Conservation (phyloP, 2,113 vertebrate species). For the Sander lucioperca region DNA sequence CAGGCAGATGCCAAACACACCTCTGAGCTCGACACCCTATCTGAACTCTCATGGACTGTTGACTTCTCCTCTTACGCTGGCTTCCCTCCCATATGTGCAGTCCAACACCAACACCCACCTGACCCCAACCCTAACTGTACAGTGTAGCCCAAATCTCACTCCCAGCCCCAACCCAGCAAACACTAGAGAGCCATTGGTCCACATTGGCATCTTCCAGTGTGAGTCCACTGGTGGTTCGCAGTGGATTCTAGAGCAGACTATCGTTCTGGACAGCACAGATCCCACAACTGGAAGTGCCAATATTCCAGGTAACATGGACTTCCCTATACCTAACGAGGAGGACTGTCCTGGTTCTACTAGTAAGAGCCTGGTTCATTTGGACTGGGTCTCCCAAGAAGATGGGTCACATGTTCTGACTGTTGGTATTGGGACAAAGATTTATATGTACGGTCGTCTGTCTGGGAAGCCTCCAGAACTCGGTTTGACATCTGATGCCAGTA, state of each 20-base stretch:
- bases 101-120: constrained; percentile 29
- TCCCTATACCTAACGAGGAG: constrained; percentile 73
- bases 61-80: constrained; percentile 56
- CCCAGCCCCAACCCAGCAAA: constrained; percentile 41
- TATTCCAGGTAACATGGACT: constrained; percentile 68
- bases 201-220: constrained; percentile 95
- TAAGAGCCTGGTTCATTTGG: constrained; percentile 92
- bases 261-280: constrained; percentile 87
- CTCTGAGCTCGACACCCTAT: constrained; percentile 66
- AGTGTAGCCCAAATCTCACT: constrained; percentile 35
- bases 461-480: constrained; percentile 91
- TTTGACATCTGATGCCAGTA: constrained; percentile 82
- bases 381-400: constrained; percentile 98
- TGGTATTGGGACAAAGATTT: constrained; percentile 94
- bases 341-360: constrained; percentile 69
- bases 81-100: constrained; percentile 65
- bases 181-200: constrained; percentile 84
- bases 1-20: constrained; percentile 77
- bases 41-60: constrained; percentile 43
- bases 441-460: constrained; percentile 92
- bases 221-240: constrained; percentile 96
- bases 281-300: constrained; percentile 77
- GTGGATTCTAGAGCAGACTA: constrained; percentile 95
- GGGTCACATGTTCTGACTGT: constrained; percentile 96
- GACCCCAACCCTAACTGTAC: constrained; percentile 45